Base-by-base conservation (phyloP, 2,797 vertebrate genomes). In the Crax fasciolata region DNA sequence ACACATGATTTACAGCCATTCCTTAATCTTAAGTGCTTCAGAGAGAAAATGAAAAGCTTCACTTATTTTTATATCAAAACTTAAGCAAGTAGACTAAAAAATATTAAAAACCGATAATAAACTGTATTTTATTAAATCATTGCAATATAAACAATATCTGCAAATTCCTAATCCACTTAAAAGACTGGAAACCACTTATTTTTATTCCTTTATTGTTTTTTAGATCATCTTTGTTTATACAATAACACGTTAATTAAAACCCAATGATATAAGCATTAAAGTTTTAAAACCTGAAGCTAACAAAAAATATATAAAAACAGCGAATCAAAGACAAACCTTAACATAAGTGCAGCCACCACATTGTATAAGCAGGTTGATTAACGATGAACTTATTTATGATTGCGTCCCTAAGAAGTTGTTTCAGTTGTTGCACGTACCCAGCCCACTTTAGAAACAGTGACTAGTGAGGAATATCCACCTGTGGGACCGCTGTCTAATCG, bases 131-230 rank as follows among this genome's bases (percentile, higher is more conserved):
- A 55, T 13, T 32, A 89, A 48, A n/a, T n/a, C 6, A 59, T 39
- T 51, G 5, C 8, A 38, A 54, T 17, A 41, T 24, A 87, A 73
- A n/a, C 9, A 78, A 44, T 43, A 70, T 28, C 17, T 66, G 39
- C 3, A 25, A 74, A 80, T 27, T 83, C 13, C 51, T 62, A 43
- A 66, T 8, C 11, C 58, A 14, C 20, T 51, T 67, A 61, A 62
- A 39, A n/a, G 18, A 61, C 10, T 35, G 9, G 3, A 5, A 2
- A 74, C 3, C 8, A 16, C 1, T 46, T 2, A 25, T 25, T 79
- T 88, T 76, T 44, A 28, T 41, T 67, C 9, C 4, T 11, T 49
- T 38, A 3, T 1, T 82, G 23, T 30, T 79, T 63, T 55, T 25
- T 43, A 51, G 25, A 62, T 44, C 14, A 19, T 44, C 11, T 70